Evolutionary conservation across 2,113 vertebrate species (phyloP).

Genomic region (Bubo scandiacus): DNA sequence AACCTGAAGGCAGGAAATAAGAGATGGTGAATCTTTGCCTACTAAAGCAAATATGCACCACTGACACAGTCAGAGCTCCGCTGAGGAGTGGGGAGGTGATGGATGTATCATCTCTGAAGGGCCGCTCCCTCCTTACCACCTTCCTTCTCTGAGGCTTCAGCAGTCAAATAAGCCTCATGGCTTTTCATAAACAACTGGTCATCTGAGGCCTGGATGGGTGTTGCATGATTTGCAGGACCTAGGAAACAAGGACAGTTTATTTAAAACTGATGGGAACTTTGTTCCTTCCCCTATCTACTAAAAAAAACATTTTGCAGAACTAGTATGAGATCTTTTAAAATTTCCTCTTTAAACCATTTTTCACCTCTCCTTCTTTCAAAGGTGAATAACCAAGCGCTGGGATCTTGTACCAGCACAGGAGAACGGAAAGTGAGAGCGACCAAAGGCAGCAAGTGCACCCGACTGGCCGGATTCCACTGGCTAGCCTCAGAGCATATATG

Average conservation of each 20-base stretch:
- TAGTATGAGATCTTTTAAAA: not conserved
- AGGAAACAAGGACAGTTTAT: not conserved
- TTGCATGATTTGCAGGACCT: not conserved
- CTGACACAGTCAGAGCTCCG: not conserved
- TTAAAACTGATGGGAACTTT: not conserved
- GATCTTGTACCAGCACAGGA: not conserved
- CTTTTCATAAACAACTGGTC: not conserved
- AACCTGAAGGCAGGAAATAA: not conserved
- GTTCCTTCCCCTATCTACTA: not conserved
- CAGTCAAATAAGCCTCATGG: not conserved
- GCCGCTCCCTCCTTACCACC: not conserved
- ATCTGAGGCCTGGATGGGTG: not conserved
- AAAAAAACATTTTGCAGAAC: not conserved
- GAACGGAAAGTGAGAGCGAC: not conserved
- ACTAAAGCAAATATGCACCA: fast-evolving
- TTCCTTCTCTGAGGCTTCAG: not conserved
- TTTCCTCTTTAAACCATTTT: not conserved
- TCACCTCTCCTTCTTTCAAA: not conserved
- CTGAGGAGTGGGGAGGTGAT: not conserved
- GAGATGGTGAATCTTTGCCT: not conserved
- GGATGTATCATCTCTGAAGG: not conserved
- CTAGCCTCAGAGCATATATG: not conserved
- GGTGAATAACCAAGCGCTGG: not conserved
- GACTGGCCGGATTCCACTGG: fast-evolving
- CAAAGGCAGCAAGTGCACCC: not conserved